Conservation (phyloP, 2,113 vertebrate species). For the Typhlomys cinereus region DNA sequence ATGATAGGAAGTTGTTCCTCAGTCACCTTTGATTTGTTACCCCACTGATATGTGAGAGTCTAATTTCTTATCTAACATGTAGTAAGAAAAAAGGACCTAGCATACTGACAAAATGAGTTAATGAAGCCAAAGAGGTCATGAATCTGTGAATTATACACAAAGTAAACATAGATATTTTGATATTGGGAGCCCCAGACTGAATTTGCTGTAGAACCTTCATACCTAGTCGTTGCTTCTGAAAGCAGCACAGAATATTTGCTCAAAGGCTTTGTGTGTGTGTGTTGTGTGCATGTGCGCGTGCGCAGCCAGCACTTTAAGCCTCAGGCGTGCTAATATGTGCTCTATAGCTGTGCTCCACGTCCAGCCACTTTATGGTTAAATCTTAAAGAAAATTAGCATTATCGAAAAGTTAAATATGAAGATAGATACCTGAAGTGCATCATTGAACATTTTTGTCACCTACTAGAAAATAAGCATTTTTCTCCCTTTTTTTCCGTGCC, state of each 20-base stretch:
- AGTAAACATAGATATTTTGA: not conserved
- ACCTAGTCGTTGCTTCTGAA: not conserved
- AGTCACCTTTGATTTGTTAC: slow-evolving; percentile 68
- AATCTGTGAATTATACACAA: not conserved
- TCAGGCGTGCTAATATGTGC: not conserved
- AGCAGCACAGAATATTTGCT: not conserved
- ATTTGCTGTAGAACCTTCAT: not conserved
- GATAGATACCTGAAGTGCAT: not conserved
- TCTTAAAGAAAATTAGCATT: slow-evolving; percentile 52
- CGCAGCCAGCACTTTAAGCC: not conserved
- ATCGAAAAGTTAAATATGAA: slow-evolving; percentile 58
- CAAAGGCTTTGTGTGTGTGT: not conserved
- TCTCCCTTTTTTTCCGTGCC: not conserved
- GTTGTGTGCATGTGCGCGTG: not conserved
- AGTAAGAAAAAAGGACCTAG: slow-evolving; percentile 6
- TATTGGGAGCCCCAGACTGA: slow-evolving; percentile 25
- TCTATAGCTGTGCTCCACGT: not conserved
- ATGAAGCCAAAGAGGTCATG: not conserved
- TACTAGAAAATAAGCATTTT: slow-evolving; percentile 53
- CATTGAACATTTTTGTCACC: slow-evolving; percentile 10
- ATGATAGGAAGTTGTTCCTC: slow-evolving; percentile 38
- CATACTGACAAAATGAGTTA: slow-evolving; percentile 9
- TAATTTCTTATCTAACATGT: slow-evolving; percentile 11
- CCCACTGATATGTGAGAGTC: slow-evolving; percentile 50
- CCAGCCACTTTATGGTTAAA: not conserved